A percentile compares a stretch with the other conserved stretches of the same genome.
phyloP scores from a whole-genome alignment of 35 echinoderm and acorn worm species.

The Patiria miniata region DNA sequence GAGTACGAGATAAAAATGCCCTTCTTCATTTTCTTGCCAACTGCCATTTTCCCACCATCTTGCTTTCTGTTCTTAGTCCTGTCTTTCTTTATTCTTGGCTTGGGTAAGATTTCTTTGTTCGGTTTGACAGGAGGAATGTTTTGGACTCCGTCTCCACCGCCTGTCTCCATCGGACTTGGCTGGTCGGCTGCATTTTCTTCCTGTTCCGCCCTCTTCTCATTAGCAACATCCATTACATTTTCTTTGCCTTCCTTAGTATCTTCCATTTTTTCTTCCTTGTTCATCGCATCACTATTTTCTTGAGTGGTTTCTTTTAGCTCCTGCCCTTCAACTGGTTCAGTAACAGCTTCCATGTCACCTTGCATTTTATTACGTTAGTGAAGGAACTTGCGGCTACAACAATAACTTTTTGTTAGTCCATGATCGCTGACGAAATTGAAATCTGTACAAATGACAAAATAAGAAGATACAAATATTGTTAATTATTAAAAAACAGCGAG shows the following conservation, averaged over 20 bases:
- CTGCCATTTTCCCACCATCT: constrained; percentile 8
- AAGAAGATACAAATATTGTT: too few species aligned
- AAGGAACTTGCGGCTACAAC: too few species aligned
- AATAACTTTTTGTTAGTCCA: too few species aligned
- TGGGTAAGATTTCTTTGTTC: background rate
- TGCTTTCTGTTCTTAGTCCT: constrained; percentile 12
- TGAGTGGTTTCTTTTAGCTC: too few species aligned
- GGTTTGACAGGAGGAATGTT: background rate
- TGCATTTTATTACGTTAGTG: too few species aligned
- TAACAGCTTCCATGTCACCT: too few species aligned
- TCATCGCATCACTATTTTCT: too few species aligned
- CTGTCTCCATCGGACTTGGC: background rate
- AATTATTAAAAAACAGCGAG: too few species aligned
- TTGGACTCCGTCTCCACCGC: background rate
- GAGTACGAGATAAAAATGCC: constrained; percentile 96
- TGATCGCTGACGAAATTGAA: too few species aligned
- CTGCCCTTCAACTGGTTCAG: too few species aligned
- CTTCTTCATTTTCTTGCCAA: constrained; percentile 80
- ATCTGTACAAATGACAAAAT: too few species aligned
- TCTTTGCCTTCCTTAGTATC: constrained; percentile 5
- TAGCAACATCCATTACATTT: background rate
- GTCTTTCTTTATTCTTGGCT: background rate
- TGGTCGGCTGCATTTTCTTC: background rate
- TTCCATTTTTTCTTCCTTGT: background rate
- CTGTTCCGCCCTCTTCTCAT: background rate